These are phyloP conservation scores for Halcyon senegalensis DNA, from an alignment of 2,113 vertebrate genomes.

Conservation along the genomic window DNA sequence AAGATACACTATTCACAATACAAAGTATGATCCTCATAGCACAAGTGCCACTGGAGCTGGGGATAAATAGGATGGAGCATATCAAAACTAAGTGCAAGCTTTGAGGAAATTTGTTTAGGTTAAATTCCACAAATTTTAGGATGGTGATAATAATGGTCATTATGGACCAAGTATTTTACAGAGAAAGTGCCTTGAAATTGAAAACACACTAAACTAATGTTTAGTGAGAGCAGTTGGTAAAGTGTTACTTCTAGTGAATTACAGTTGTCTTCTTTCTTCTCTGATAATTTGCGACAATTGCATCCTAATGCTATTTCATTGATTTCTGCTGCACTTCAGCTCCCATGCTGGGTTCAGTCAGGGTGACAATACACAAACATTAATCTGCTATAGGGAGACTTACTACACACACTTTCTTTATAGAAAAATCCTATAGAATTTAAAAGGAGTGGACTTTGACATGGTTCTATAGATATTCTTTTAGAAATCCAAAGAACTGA, in stretches of 20 bases:
- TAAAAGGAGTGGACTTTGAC: not conserved
- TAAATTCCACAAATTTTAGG: constrained; percentile 70
- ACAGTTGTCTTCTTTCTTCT: constrained; percentile 72
- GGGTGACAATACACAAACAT: constrained; percentile 54
- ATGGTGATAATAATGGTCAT: constrained; percentile 70
- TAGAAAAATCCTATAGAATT: not conserved
- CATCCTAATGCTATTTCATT: constrained; percentile 72
- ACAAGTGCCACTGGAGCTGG: not conserved
- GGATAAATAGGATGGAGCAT: not conserved
- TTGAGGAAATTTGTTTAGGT: constrained; percentile 69
- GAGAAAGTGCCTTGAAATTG: constrained; percentile 63
- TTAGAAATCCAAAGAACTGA: not conserved
- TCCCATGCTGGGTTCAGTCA: constrained; percentile 70
- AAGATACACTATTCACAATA: not conserved
- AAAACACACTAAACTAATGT: constrained; percentile 61
- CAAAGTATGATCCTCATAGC: not conserved
- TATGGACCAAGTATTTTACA: constrained; percentile 38
- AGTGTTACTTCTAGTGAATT: constrained; percentile 67
- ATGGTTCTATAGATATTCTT: not conserved
- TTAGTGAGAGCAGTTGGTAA: constrained; percentile 70
- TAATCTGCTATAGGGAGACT: constrained; percentile 38
- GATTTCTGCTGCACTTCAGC: constrained; percentile 73
- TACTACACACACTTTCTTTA: not conserved
- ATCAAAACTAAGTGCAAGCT: constrained; percentile 42
- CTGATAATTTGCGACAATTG: constrained; percentile 76